phyloP scores from a whole-genome alignment of 2,113 vertebrate species.

The Channa maculata region DNA sequence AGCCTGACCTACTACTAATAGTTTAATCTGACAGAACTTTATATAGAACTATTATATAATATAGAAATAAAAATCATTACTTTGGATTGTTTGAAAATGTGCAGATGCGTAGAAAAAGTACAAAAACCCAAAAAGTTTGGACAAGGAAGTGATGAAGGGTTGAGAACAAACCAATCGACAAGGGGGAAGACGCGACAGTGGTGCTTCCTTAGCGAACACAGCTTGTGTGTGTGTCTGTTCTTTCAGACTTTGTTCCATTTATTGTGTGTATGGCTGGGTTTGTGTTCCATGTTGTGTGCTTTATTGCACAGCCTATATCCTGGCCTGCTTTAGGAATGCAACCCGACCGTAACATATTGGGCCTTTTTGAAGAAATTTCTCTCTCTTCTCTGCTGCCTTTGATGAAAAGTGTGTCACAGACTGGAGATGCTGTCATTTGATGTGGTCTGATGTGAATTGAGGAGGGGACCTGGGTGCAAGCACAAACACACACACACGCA shows the following conservation, averaged over 20 bases:
- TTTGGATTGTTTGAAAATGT: too few relatives aligned
- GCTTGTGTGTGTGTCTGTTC: too few relatives aligned
- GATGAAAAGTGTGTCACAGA: constrained; percentile 77
- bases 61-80: too few relatives aligned
- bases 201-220: too few relatives aligned
- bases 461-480: constrained; percentile 53
- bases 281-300: background rate
- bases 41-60: too few relatives aligned
- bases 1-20: too few relatives aligned
- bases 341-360: constrained; percentile 56
- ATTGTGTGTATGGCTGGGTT: background rate
- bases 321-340: constrained; percentile 44
- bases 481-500: constrained; percentile 28
- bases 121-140: too few relatives aligned
- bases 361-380: constrained; percentile 57
- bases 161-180: too few relatives aligned
- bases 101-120: too few relatives aligned
- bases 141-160: too few relatives aligned
- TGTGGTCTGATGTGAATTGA: constrained; percentile 57
- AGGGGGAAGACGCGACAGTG: too few relatives aligned
- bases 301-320: constrained; percentile 18
- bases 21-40: too few relatives aligned
- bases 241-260: background rate
- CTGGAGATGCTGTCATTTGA: constrained; percentile 64
- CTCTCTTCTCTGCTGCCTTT: constrained; percentile 60